phyloP scores from a whole-genome alignment of 2,113 vertebrate genomes.

The Ibidorhyncha struthersii region DNA sequence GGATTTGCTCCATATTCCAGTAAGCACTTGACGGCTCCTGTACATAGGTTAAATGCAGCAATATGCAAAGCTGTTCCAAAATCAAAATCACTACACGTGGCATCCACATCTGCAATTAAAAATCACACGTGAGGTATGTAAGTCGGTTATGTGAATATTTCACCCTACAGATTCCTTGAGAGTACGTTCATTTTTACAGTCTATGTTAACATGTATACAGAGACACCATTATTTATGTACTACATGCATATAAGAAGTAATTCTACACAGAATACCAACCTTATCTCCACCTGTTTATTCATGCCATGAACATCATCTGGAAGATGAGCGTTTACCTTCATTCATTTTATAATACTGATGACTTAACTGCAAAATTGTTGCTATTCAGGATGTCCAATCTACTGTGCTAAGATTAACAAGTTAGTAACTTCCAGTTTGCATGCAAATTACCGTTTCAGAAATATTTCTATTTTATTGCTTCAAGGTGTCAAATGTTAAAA shows the following conservation, averaged over 20 bases:
- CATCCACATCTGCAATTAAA: slow-evolving; percentile 90
- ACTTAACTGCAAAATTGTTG: not conserved
- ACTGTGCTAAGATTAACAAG: not conserved
- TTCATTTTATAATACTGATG: not conserved
- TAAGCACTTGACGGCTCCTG: slow-evolving; percentile 88
- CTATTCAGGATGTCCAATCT: not conserved
- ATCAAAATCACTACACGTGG: slow-evolving; percentile 97
- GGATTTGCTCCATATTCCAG: slow-evolving; percentile 94
- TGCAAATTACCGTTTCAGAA: not conserved
- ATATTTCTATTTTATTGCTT: not conserved
- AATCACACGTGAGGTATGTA: not conserved
- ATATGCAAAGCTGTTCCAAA: slow-evolving; percentile 97
- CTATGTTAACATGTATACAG: not conserved
- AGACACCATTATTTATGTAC: not conserved
- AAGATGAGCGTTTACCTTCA: not conserved
- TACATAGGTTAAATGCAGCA: slow-evolving; percentile 92
- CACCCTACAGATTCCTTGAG: not conserved
- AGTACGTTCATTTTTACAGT: not conserved
- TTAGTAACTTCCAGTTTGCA: not conserved
- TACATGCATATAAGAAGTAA: not conserved
- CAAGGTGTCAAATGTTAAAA: not conserved
- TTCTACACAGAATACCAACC: not conserved
- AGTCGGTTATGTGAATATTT: not conserved
- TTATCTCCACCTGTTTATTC: not conserved
- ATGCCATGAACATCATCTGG: not conserved